Evolutionary conservation across 2,888 invertebrate species (phyloP), one percentile per base, ranked within the genome.

Genomic region (Campoplex capitator): DNA sequence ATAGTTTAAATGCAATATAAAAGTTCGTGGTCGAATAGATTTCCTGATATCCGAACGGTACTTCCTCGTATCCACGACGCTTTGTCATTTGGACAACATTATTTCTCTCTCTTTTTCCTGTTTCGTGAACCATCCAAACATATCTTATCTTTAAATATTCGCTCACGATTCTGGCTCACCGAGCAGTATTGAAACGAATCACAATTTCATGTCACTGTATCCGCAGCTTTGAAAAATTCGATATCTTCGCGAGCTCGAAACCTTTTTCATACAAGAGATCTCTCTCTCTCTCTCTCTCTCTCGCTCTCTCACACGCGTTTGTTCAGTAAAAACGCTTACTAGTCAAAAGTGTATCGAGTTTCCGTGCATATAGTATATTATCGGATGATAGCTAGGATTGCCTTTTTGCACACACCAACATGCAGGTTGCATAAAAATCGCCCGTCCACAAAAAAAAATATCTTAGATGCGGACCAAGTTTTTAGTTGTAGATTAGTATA

Each of bases 311-410:
- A 67, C 79, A 70, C 62, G 38, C 45, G 45, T 23, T 32, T 56
- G 68, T 23, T n/a, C 65, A 48, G 58, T 54, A 83, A 88, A 88
- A 87, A 84, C 38, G 88, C 88, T 86, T 85, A 88, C 88, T 80
- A 68, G 28, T 38, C 75, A 76, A 86, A 73, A 84, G 80, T 86
- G 68, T 85, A 83, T 78, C 82, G 78, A 85, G 68, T 68, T 74
- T 84, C 85, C 85, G 45, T 51, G 48, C 76, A 73, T 73, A 35
- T 62, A 48, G 71, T 80, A 77, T 67, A 80, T 80, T 51, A 86
- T 83, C 73, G 78, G 83, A 67, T 77, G 85, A 85, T 85, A 75
- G 83, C 67, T 58, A 78, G 79, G 78, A 78, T 85, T 78, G 70
- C 81, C 84, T 85, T 65, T 65, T 68, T 70, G 68, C 77, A 71